Evolutionary conservation across 2,888 invertebrate species (phyloP), one percentile per base, ranked within the genome.

Genomic region (Dicyrtoma fusca): DNA sequence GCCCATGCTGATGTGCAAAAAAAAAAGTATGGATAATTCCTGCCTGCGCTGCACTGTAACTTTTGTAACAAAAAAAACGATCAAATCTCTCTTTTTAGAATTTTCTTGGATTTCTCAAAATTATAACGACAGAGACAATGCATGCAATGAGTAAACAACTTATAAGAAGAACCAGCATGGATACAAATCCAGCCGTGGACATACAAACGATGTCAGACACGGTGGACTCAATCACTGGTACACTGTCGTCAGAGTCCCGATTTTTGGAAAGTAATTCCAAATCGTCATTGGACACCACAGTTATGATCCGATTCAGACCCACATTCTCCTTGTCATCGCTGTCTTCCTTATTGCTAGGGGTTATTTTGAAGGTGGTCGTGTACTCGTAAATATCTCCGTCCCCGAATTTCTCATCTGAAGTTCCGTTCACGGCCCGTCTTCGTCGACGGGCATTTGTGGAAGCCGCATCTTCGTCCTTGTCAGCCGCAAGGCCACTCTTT

Each of bases 181-280:
- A 91, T 49, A 94, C 91, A 82, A 95, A 95, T 13, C 95, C 94
- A n/a, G 94, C 92, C 4, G 94, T 94, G 0, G 95, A 94, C 94
- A 80, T 80, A 61, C 80, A 80, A 21, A 80, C 79, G 69, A 80
- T 75, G 51, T 80, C 77, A 63, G 69, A 69, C 14, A 69, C 55
- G 11, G 73, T 25, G 42, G 77, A 71, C 53, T 80, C 78, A 49
- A 80, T 69, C 10, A 80, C 49, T 53, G 77, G 77, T 19, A 78
- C 76, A 47, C 71, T 74, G 19, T 79, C 77, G 17, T 76, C 76
- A 5, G 59, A 71, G 14, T 51, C 34, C 34, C 8, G 34, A 34
- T 72, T 49, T 62, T 69, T 19, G 14, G 61, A 19, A 11, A 69
- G 44, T 3, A 49, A 62, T n/a, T 78, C 74, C 53, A 76, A 65